phyloP scores from a whole-genome alignment of 2,797 vertebrate genomes.

The Anas bernieri region DNA sequence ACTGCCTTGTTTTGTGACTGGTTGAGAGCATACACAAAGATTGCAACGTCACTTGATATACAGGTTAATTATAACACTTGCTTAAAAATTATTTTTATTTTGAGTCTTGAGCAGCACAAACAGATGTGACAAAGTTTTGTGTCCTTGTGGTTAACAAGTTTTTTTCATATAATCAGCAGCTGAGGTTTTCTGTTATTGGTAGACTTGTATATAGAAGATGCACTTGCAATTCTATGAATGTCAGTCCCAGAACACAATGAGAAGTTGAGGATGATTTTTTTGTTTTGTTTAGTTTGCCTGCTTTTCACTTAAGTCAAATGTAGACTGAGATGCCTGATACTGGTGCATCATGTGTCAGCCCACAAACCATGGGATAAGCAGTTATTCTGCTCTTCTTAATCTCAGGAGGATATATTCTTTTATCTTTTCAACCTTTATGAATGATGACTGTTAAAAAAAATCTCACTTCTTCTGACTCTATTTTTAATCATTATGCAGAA shows the following conservation, averaged over 20 bases:
- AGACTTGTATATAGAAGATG: not conserved
- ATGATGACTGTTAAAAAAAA: not conserved
- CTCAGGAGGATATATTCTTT: not conserved
- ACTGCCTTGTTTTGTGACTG: not conserved
- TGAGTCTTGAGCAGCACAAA: not conserved
- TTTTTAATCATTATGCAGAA: not conserved
- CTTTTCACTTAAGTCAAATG: not conserved
- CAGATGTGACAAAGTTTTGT: not conserved
- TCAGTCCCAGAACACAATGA: not conserved
- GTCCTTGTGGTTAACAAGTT: not conserved
- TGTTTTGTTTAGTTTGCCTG: not conserved
- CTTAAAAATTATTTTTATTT: not conserved
- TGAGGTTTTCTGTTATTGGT: not conserved
- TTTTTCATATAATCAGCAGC: not conserved
- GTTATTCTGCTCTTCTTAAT: not conserved
- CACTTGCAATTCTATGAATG: not conserved
- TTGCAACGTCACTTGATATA: not conserved
- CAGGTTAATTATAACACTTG: not conserved
- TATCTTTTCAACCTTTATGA: not conserved
- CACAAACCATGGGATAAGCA: not conserved
- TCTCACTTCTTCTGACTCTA: not conserved
- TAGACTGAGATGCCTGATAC: accelerated
- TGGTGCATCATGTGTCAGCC: accelerated
- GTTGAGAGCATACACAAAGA: not conserved
- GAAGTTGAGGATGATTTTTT: not conserved